These are phyloP conservation scores for Cataglyphis livida DNA, from an alignment of 2,888 invertebrate genomes.

Conservation along the genomic window DNA sequence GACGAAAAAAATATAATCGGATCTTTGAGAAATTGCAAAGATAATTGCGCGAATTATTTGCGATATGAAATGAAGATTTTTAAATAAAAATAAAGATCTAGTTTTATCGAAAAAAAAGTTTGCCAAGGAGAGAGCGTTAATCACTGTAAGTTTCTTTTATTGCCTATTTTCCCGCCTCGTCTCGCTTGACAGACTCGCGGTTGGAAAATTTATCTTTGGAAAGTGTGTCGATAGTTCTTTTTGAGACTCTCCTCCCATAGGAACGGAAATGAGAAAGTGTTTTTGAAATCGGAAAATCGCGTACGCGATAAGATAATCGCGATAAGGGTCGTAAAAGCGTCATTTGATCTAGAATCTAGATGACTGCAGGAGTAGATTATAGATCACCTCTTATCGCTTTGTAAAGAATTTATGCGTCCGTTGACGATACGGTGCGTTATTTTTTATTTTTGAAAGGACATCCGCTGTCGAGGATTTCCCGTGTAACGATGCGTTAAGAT, in stretches of 20 bases:
- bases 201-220: slow-evolving; percentile 58
- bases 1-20: neutral
- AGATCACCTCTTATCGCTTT: neutral
- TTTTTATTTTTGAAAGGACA: slow-evolving; percentile 52
- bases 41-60: neutral
- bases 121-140: slow-evolving; percentile 25
- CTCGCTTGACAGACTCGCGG: slow-evolving; percentile 21
- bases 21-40: neutral
- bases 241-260: slow-evolving; percentile 12
- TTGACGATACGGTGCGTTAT: neutral
- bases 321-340: neutral
- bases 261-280: slow-evolving; percentile 39
- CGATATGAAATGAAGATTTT: neutral
- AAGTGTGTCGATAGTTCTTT: slow-evolving; percentile 47
- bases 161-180: slow-evolving; percentile 17
- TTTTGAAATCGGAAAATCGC: slow-evolving; percentile 19
- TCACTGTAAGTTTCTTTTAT: slow-evolving; percentile 28
- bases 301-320: neutral
- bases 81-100: neutral
- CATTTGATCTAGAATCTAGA: slow-evolving; percentile 24
- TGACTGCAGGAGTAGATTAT: neutral
- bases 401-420: neutral
- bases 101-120: slow-evolving; percentile 15
- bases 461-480: slow-evolving; percentile 21
- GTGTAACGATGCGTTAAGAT: slow-evolving; percentile 37